Percentiles rank a stretch among this genome's conserved stretches.
phyloP scores from a whole-genome alignment of 2,113 vertebrate species.

The Mobula birostris region DNA sequence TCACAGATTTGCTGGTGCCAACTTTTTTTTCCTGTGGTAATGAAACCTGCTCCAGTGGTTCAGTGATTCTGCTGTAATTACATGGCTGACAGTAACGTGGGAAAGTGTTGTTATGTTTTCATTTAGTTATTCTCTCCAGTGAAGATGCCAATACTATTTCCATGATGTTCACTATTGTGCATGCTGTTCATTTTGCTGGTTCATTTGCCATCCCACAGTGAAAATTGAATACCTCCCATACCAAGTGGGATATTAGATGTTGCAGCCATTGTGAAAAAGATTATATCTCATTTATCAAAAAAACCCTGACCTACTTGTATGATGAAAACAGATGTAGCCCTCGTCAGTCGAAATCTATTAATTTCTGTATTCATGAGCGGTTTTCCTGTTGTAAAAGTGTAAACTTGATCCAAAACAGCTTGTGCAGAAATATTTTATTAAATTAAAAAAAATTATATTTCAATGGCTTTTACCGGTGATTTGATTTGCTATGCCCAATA shows the following conservation, averaged over 20 bases:
- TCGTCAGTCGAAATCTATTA: not conserved
- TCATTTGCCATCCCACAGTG: slow-evolving; percentile 1
- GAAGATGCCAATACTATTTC: not conserved
- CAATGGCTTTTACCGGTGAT: not conserved
- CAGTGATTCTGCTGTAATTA: slow-evolving; percentile 3
- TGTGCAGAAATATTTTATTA: not conserved
- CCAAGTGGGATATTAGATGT: no score
- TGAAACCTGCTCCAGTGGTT: not conserved
- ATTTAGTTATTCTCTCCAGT: not conserved
- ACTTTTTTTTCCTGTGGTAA: not conserved
- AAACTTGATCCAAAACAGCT: not conserved
- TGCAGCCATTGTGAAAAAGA: not conserved
- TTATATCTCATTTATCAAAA: not conserved
- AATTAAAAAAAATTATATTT: not conserved
- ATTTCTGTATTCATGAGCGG: not conserved
- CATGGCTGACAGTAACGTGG: not conserved
- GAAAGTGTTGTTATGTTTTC: not conserved
- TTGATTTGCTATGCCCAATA: not conserved
- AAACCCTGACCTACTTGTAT: not conserved
- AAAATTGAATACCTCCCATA: not conserved
- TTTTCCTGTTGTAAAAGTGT: not conserved
- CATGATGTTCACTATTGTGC: not conserved
- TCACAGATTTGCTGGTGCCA: not conserved
- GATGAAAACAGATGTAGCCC: not conserved
- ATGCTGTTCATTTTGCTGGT: not conserved